Evolutionary conservation across 2,888 invertebrate genomes (phyloP).

Genomic region (Drosophila paramelanica): DNA sequence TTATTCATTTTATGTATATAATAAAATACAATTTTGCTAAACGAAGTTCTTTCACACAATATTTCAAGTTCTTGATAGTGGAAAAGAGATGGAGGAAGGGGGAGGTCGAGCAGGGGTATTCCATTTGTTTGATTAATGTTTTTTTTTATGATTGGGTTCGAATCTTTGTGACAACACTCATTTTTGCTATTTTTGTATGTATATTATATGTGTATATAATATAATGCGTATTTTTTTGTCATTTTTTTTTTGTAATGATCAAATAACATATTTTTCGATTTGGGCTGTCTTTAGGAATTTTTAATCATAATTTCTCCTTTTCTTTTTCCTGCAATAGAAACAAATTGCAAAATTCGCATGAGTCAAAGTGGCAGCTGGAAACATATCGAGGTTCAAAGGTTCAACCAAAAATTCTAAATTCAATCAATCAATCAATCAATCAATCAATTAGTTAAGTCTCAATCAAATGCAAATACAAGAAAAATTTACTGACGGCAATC

Average conservation of each 20-base stretch:
- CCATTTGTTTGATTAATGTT: background rate
- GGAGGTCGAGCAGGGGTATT: background rate
- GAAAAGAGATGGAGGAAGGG: background rate
- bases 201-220: conserved; percentile 51
- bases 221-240: conserved; percentile 40
- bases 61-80: conserved; percentile 22
- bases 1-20: conserved; percentile 39
- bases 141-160: background rate
- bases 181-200: conserved; percentile 35
- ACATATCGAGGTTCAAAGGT: conserved; percentile 33
- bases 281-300: conserved; percentile 71
- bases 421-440: conserved; percentile 46
- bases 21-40: conserved; percentile 74
- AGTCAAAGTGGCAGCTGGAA: conserved; percentile 57
- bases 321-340: conserved; percentile 84
- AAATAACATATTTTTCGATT: conserved; percentile 26
- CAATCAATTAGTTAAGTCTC: conserved; percentile 40
- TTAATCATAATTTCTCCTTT: conserved; percentile 85
- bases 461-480: conserved; percentile 31
- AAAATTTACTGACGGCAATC: conserved; percentile 33
- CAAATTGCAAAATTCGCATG: conserved; percentile 66
- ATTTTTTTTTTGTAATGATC: conserved; percentile 29
- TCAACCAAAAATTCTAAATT: conserved; percentile 24
- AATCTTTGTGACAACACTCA: conserved; percentile 40
- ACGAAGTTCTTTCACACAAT: conserved; percentile 50